These are phyloP conservation scores for Ancistrus triradiatus DNA, from an alignment of 2,113 vertebrate species.

Conservation along the genomic window DNA sequence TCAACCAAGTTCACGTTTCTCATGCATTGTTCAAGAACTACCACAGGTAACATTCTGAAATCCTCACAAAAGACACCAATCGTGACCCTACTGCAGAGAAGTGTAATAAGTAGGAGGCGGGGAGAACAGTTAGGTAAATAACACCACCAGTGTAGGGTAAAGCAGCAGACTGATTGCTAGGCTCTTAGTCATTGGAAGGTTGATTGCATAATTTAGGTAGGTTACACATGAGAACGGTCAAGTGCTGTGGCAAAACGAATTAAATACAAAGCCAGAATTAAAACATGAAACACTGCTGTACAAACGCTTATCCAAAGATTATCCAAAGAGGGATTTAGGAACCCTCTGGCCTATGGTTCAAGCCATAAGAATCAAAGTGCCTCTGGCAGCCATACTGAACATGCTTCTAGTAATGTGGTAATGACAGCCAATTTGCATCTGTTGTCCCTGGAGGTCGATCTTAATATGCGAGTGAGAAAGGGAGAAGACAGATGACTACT, in stretches of 20 bases:
- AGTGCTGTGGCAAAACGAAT: background rate
- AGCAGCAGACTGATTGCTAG: background rate
- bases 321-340: too few relatives aligned
- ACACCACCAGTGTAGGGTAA: background rate
- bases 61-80: background rate
- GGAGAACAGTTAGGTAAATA: conserved; percentile 4
- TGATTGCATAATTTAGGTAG: conserved; percentile 4
- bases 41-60: conserved; percentile 45
- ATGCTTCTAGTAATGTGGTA: conserved; percentile 13
- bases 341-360: background rate
- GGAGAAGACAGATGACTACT: background rate
- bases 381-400: conserved; percentile 2
- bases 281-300: background rate
- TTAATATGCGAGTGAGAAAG: background rate
- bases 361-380: conserved; percentile 27
- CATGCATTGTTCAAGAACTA: conserved; percentile 44
- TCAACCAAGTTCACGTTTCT: conserved; percentile 52
- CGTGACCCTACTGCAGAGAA: background rate
- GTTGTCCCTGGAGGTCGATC: conserved; percentile 18
- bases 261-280: background rate
- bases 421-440: conserved; percentile 28
- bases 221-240: background rate
- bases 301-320: background rate
- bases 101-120: background rate
- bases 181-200: conserved; percentile 14